phyloP scores from a whole-genome alignment of 1,140 invertebrate species.

The Euwallacea fornicatus region DNA sequence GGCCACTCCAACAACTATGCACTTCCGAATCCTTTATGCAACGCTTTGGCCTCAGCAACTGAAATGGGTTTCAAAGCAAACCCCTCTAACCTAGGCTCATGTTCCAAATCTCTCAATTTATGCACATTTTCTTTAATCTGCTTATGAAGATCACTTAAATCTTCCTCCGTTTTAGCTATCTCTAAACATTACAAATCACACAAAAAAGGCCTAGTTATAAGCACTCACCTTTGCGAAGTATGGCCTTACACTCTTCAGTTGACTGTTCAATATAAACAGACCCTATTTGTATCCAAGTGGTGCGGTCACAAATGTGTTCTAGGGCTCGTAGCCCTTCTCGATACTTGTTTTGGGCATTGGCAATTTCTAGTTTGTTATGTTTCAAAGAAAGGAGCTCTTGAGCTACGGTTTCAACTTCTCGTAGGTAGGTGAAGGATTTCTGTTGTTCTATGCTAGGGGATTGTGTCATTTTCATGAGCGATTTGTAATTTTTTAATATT shows the following conservation, averaged over 20 bases:
- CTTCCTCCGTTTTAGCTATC: constrained; percentile 42
- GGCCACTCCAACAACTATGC: background rate
- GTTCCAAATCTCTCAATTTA: constrained; percentile 48
- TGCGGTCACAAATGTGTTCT: constrained; percentile 41
- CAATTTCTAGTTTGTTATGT: constrained; percentile 46
- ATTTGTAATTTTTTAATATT: no score
- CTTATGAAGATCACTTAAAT: constrained; percentile 40
- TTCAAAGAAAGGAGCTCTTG: constrained; percentile 51
- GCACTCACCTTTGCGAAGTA: constrained; percentile 42
- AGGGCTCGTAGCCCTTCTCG: constrained; percentile 47
- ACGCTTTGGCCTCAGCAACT: constrained; percentile 45
- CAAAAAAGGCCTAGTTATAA: background rate
- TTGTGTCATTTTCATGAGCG: constrained; percentile 23
- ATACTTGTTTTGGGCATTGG: constrained; percentile 49
- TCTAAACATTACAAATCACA: constrained; percentile 38
- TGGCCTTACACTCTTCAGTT: constrained; percentile 43
- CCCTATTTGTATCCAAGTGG: constrained; percentile 46
- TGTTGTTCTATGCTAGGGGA: constrained; percentile 42
- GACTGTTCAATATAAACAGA: constrained; percentile 44
- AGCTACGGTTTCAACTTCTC: constrained; percentile 47
- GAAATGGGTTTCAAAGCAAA: constrained; percentile 48
- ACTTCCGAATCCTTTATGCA: constrained; percentile 44
- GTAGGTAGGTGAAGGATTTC: constrained; percentile 47
- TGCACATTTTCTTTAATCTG: constrained; percentile 45
- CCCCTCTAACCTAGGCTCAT: constrained; percentile 47